Evolutionary conservation across 92 coral and sea anemone genomes (phyloP).

Genomic region (Epizoanthus illoricatus): DNA sequence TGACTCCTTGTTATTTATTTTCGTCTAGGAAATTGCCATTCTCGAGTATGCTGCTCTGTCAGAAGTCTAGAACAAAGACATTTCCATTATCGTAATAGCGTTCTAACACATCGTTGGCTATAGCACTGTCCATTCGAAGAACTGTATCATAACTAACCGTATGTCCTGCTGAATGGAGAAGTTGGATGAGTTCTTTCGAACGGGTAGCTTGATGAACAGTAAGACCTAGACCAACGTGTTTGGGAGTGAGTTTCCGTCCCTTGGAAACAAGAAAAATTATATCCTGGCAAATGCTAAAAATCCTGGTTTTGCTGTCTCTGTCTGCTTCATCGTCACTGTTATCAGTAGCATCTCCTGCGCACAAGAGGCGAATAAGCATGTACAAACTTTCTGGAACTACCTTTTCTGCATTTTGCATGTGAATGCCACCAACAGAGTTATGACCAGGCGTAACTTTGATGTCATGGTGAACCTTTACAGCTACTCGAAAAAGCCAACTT

Average conservation of each 20-base stretch:
- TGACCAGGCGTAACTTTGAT: conserved; percentile 43
- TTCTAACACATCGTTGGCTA: conserved; percentile 56
- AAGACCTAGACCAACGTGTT: conserved; percentile 66
- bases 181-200: conserved; percentile 65
- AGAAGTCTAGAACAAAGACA: conserved; percentile 55
- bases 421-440: conserved; percentile 37
- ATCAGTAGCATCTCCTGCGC: conserved; percentile 36
- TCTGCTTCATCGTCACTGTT: not conserved
- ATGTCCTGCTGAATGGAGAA: conserved; percentile 67
- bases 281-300: conserved; percentile 71
- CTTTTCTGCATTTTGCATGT: conserved; percentile 40
- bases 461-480: conserved; percentile 53
- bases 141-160: conserved; percentile 57
- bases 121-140: conserved; percentile 62
- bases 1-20: no score
- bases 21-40: no score
- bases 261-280: conserved; percentile 51
- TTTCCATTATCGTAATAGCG: conserved; percentile 59
- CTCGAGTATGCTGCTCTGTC: no score
- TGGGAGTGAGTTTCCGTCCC: conserved; percentile 57
- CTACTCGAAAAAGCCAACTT: conserved; percentile 62
- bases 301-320: conserved; percentile 38
- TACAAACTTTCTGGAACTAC: conserved; percentile 47
- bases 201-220: conserved; percentile 79
- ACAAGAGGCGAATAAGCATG: conserved; percentile 47